Evolutionary conservation across 1,140 invertebrate genomes (phyloP).

Genomic region (Calliphora vicina): DNA sequence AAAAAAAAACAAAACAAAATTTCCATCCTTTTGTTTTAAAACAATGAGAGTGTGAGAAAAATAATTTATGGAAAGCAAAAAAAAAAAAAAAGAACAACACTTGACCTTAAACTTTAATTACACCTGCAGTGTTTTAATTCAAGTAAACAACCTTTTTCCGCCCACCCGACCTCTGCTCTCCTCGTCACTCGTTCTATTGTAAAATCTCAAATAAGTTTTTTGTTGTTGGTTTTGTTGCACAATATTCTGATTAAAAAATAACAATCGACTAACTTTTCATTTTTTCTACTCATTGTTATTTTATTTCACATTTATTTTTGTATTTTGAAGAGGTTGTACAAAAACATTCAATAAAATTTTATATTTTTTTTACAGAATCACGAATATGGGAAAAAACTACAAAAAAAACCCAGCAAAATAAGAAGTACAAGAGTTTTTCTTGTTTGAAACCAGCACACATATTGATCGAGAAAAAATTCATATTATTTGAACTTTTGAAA

Average conservation of each 20-base stretch:
- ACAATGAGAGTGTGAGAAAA: background rate
- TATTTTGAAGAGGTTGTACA: background rate
- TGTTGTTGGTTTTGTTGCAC: background rate
- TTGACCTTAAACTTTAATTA: slow-evolving; percentile 33
- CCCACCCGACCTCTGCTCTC: background rate
- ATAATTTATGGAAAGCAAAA: background rate
- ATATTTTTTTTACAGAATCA: background rate
- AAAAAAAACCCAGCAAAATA: background rate
- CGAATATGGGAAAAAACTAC: background rate
- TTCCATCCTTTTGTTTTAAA: background rate
- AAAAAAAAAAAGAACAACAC: slow-evolving; percentile 5
- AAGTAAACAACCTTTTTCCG: background rate
- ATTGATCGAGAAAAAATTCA: slow-evolving; percentile 18
- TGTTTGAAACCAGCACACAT: background rate
- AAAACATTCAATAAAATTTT: slow-evolving; percentile 20
- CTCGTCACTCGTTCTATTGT: background rate
- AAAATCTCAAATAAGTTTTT: background rate
- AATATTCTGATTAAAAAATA: slow-evolving; percentile 31
- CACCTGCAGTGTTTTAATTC: slow-evolving; percentile 9
- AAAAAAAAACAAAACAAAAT: background rate
- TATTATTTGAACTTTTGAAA: slow-evolving; percentile 29
- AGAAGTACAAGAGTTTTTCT: background rate
- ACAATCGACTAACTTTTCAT: slow-evolving; percentile 27
- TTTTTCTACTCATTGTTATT: slow-evolving; percentile 2
- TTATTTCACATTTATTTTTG: slow-evolving; percentile 13